Percentiles rank a stretch among this genome's conserved stretches.
These are phyloP conservation scores for Sialia sialis DNA, from an alignment of 2,113 vertebrate species.

Conservation along the genomic window DNA sequence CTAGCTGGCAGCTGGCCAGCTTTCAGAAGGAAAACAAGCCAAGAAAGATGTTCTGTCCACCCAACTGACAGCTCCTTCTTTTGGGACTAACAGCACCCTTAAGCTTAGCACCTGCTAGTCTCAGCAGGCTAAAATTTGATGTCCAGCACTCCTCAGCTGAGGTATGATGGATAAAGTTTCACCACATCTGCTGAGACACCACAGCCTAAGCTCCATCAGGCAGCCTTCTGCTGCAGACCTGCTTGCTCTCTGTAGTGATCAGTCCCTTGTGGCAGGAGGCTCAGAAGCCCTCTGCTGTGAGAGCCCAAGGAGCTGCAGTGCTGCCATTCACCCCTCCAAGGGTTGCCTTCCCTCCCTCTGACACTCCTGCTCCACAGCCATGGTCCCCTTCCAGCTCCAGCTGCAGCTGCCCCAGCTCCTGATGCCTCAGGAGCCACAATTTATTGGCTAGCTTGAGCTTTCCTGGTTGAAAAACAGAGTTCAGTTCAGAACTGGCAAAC, in stretches of 20 bases:
- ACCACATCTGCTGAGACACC: accelerated
- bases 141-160: background rate
- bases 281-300: background rate
- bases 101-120: background rate
- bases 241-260: background rate
- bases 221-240: background rate
- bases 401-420: background rate
- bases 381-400: background rate
- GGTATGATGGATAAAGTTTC: accelerated
- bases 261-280: background rate
- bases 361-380: background rate
- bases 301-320: background rate
- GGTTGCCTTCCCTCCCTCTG: background rate
- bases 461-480: background rate
- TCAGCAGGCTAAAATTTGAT: background rate
- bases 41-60: background rate
- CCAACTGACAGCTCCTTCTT: background rate
- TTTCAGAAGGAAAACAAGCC: background rate
- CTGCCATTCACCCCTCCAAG: accelerated
- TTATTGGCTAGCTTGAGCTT: background rate
- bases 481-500: background rate
- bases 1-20: background rate
- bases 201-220: background rate
- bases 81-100: background rate
- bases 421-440: background rate